Percentiles rank a stretch among this genome's conserved stretches.
phyloP scores from a whole-genome alignment of 2,113 vertebrate species.

The Anguilla rostrata region DNA sequence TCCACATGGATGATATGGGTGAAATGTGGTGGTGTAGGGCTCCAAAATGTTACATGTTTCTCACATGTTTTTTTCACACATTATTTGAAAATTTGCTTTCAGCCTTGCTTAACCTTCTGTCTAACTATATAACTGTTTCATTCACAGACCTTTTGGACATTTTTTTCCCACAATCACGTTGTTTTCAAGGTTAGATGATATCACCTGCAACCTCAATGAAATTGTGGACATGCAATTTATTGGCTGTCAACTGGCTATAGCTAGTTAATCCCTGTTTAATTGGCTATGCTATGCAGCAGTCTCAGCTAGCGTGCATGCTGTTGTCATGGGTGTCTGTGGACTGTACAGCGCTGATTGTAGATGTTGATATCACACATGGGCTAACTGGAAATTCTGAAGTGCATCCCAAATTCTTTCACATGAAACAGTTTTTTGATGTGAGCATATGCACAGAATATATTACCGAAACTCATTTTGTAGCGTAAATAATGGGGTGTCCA shows the following conservation, averaged over 20 bases:
- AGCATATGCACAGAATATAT: too few relatives aligned
- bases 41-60: too few relatives aligned
- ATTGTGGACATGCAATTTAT: not conserved
- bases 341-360: not conserved
- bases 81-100: too few relatives aligned
- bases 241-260: not conserved
- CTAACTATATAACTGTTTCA: too few relatives aligned
- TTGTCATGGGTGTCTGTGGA: not conserved
- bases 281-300: not conserved
- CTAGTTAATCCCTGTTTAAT: not conserved
- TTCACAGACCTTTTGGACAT: not conserved
- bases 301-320: not conserved
- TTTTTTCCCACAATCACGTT: not conserved
- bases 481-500: too few relatives aligned
- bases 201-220: not conserved
- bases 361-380: not conserved
- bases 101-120: too few relatives aligned
- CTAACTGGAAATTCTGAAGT: not conserved
- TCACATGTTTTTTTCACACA: too few relatives aligned
- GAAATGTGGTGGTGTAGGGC: too few relatives aligned
- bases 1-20: too few relatives aligned
- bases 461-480: too few relatives aligned
- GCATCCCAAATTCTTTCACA: too few relatives aligned
- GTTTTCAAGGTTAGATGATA: not conserved
- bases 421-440: too few relatives aligned